Conservation (phyloP, 2,888 invertebrate species). For the Formica aserva region DNA sequence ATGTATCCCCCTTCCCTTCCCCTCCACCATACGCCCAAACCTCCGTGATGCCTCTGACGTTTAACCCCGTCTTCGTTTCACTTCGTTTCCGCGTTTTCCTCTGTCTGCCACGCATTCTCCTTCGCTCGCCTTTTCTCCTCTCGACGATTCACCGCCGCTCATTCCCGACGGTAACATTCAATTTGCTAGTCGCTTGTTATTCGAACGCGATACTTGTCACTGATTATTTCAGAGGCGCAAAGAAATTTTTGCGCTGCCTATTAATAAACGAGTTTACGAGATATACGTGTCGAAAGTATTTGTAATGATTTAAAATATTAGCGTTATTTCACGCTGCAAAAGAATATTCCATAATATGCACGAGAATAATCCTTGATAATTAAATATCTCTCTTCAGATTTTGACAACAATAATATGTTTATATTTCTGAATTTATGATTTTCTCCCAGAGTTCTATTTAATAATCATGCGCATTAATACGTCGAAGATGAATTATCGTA, state of each 20-base stretch:
- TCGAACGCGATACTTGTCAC: conserved; percentile 57
- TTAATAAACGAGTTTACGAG: conserved; percentile 3
- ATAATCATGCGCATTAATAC: neutral
- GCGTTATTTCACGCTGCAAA: neutral
- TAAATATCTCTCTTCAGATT: neutral
- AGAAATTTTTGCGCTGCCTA: conserved; percentile 14
- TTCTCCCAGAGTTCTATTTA: neutral
- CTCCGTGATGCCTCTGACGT: conserved; percentile 54
- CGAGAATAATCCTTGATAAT: neutral
- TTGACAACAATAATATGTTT: neutral
- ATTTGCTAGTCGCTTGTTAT: conserved; percentile 71
- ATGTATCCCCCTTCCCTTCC: neutral
- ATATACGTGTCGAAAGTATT: neutral
- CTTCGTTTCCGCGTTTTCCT: conserved; percentile 58
- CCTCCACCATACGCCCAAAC: conserved; percentile 30
- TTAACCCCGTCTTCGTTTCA: conserved; percentile 58
- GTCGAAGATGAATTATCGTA: conserved; percentile 15
- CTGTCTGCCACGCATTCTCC: conserved; percentile 32
- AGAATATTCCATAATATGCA: neutral
- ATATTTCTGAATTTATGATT: neutral
- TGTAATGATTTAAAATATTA: neutral
- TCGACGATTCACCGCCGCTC: conserved; percentile 37
- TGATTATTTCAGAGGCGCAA: conserved; percentile 32
- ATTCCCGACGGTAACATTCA: conserved; percentile 63
- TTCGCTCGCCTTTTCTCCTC: conserved; percentile 31